Conservation (phyloP, 1,140 invertebrate genomes). For the Samia ricini region DNA sequence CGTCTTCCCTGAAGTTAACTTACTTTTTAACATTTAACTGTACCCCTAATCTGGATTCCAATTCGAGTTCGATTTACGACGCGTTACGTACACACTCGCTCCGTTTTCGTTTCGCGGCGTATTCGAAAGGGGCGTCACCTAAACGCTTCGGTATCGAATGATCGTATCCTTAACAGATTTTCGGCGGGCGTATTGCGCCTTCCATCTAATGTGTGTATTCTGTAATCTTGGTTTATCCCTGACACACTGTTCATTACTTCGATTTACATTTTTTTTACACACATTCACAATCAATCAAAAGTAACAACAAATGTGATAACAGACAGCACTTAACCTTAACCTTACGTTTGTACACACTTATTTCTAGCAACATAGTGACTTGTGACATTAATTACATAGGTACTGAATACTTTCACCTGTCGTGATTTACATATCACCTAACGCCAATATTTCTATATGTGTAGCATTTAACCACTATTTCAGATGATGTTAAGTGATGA, state of each 20-base stretch:
- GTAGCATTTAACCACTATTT: too few species aligned
- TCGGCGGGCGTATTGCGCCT: slow-evolving; percentile 32
- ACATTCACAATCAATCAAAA: not conserved
- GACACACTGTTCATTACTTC: not conserved
- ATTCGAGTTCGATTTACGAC: slow-evolving; percentile 42
- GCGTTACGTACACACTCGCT: slow-evolving; percentile 19
- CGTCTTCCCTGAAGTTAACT: not conserved
- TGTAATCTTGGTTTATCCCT: slow-evolving; percentile 16
- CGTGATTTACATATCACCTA: too few species aligned
- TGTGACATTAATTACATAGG: too few species aligned
- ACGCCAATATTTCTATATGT: too few species aligned
- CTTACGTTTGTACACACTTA: too few species aligned
- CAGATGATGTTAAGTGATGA: too few species aligned
- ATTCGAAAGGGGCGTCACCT: slow-evolving; percentile 40
- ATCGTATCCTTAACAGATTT: slow-evolving; percentile 40
- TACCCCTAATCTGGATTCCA: not conserved
- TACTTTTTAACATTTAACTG: not conserved
- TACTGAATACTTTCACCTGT: too few species aligned
- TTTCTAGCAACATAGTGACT: too few species aligned
- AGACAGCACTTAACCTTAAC: too few species aligned
- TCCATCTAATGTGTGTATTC: slow-evolving; percentile 34
- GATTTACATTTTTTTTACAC: not conserved
- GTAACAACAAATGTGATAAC: too few species aligned
- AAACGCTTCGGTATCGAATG: slow-evolving; percentile 35
- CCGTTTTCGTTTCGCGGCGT: slow-evolving; percentile 25